phyloP scores from a whole-genome alignment of 2,888 invertebrate species.

The Hemithea aestivaria region DNA sequence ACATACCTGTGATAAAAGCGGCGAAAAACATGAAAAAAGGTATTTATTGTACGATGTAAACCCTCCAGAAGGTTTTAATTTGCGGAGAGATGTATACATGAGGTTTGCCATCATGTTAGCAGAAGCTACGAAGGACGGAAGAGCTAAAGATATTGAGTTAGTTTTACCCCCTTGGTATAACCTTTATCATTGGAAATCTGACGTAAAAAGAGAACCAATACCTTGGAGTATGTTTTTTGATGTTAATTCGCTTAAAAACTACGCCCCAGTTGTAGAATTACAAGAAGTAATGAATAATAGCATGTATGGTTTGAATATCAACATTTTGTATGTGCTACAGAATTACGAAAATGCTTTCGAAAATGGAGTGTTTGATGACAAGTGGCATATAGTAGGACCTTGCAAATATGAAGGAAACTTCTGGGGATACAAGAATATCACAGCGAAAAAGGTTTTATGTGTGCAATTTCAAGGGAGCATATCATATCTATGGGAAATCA shows the following conservation, averaged over 20 bases:
- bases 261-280: slow-evolving; percentile 93
- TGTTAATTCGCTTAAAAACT: slow-evolving; percentile 85
- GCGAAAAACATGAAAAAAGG: slow-evolving; percentile 52
- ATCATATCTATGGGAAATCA: slow-evolving; percentile 80
- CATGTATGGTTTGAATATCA: slow-evolving; percentile 73
- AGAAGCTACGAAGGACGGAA: slow-evolving; percentile 77
- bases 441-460: slow-evolving; percentile 83
- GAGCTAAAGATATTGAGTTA: slow-evolving; percentile 76
- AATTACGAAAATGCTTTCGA: slow-evolving; percentile 92
- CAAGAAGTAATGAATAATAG: slow-evolving; percentile 81
- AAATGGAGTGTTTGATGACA: slow-evolving; percentile 89
- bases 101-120: slow-evolving; percentile 91
- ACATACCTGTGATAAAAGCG: slow-evolving; percentile 6
- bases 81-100: slow-evolving; percentile 97
- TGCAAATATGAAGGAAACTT: slow-evolving; percentile 70
- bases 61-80: slow-evolving; percentile 97
- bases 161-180: slow-evolving; percentile 96
- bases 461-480: slow-evolving; percentile 90
- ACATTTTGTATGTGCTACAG: slow-evolving; percentile 89
- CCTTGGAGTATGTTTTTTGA: slow-evolving; percentile 95
- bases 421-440: slow-evolving; percentile 86
- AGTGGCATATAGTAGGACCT: slow-evolving; percentile 81
- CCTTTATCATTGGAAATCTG: slow-evolving; percentile 92
- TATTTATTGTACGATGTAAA: slow-evolving; percentile 96
- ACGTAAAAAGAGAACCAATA: slow-evolving; percentile 76